These are phyloP conservation scores for Drosophila azteca DNA, from an alignment of 1,140 invertebrate species.

Conservation along the genomic window DNA sequence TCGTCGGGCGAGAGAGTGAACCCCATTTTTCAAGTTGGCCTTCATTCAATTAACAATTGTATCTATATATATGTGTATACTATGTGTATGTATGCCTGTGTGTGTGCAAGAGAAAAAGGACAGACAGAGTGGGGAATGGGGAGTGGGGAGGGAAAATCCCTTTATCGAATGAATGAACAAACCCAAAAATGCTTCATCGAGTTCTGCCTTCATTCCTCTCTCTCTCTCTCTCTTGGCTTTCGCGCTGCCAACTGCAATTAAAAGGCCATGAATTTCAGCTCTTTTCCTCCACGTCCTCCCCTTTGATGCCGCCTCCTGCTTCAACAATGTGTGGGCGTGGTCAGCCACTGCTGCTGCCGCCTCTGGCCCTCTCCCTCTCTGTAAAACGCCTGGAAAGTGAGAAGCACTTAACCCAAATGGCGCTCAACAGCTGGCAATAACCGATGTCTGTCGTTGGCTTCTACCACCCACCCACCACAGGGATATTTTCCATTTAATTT, in stretches of 20 bases:
- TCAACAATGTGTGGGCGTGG: constrained; percentile 40
- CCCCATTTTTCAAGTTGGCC: constrained; percentile 67
- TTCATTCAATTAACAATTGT: constrained; percentile 77
- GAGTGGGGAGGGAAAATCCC: background rate
- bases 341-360: too few relatives aligned
- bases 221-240: constrained; percentile 38
- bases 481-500: too few relatives aligned
- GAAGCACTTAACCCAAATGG: constrained; percentile 73
- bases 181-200: constrained; percentile 45
- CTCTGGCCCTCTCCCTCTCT: constrained; percentile 11
- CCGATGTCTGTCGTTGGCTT: constrained; percentile 11
- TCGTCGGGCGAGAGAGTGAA: constrained; percentile 39
- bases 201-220: too few relatives aligned
- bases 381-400: constrained; percentile 41
- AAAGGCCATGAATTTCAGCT: constrained; percentile 76
- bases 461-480: too few relatives aligned
- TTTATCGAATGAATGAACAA: constrained; percentile 28
- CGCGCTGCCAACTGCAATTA: constrained; percentile 76
- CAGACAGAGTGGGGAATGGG: background rate
- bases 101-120: constrained; percentile 9
- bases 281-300: constrained; percentile 12
- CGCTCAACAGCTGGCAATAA: constrained; percentile 74
- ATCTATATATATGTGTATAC: constrained; percentile 43
- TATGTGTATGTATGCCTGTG: background rate
- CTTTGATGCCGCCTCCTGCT: background rate